Percentiles rank a stretch among this genome's conserved stretches.
Conservation (phyloP, 2,113 vertebrate species). For the Otus sunia region DNA sequence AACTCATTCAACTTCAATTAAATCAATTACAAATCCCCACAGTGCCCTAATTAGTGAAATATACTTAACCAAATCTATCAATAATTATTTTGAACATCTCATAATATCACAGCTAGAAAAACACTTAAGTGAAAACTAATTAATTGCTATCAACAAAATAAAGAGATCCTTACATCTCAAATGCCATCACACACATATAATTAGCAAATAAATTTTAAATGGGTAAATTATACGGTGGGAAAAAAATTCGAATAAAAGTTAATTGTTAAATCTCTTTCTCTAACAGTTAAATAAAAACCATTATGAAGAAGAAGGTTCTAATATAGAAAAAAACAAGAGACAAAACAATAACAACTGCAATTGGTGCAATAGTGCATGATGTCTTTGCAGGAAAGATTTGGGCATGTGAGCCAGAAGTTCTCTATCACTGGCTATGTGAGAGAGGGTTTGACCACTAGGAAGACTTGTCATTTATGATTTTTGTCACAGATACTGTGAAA, state of each 20-base stretch:
- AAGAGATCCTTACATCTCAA: slow-evolving; percentile 23
- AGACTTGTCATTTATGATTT: background rate
- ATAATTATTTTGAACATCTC: slow-evolving; percentile 59
- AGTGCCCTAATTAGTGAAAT: slow-evolving; percentile 45
- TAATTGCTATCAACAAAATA: slow-evolving; percentile 61
- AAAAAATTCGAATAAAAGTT: background rate
- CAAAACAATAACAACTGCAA: background rate
- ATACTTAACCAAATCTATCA: slow-evolving; percentile 53
- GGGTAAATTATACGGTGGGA: background rate
- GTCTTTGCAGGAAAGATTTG: background rate
- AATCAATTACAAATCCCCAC: slow-evolving; percentile 61
- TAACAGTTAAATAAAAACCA: background rate
- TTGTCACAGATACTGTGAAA: background rate
- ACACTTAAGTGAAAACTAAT: slow-evolving; percentile 58
- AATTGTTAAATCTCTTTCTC: background rate
- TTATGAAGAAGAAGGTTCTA: background rate
- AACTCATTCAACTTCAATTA: slow-evolving; percentile 51
- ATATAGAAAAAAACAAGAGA: background rate
- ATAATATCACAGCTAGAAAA: slow-evolving; percentile 51
- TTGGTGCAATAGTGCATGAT: background rate
- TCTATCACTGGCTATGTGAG: background rate
- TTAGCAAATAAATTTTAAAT: slow-evolving; percentile 19
- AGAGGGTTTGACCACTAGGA: background rate
- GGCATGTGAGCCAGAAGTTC: background rate
- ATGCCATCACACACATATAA: background rate